Evolutionary conservation across 2,113 vertebrate species (phyloP), one percentile per base, ranked within the genome.

Genomic region (Scatophagus argus): DNA sequence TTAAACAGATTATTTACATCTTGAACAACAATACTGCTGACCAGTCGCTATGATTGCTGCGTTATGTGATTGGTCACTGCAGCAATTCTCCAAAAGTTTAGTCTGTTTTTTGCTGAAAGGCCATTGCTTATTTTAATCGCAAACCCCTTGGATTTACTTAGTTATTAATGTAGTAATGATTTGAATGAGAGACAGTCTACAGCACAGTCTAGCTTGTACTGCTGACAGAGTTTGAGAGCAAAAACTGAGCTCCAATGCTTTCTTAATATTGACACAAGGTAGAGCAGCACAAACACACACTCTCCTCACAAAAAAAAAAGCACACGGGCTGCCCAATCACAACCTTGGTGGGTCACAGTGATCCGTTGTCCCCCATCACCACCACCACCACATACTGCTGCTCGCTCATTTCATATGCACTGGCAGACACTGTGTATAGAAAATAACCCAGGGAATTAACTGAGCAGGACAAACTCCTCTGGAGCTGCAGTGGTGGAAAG

Each of bases 221-320:
- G 55, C 64, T 16, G 31, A 32, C 47, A 23, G 56, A 23, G 43
- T 62, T 39, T 58, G 47, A 65, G 39, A 51, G 77, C 62, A 79
- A 41, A 79, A 81, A 72, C 77, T 44, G 61, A 73, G 49, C 68
- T 21, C 60, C 73, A 63, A 52, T 58, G 64, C 72, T 72, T 52
- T 62, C 21, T 79, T 76, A 79, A 84, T 92, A 83, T 92, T 91
- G 87, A 92, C 90, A 83, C 81, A 89, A 81, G 64, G 77, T 71
- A 79, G 41, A 88, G 85, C 55, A 86, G 59, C 65, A 68, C 69
- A 91, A 90, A 88, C 80, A 77, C 64, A 25, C 41, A 49, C 83
- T 67, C 69, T 73, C 82, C n/a, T 41, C 59, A 41, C 44, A 61
- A 85, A 62, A 79, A 41, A 47, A 61, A 85, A 62, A 79, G 72